Evolutionary conservation across 2,113 vertebrate species (phyloP).

Genomic region (Hypomesus transpacificus): DNA sequence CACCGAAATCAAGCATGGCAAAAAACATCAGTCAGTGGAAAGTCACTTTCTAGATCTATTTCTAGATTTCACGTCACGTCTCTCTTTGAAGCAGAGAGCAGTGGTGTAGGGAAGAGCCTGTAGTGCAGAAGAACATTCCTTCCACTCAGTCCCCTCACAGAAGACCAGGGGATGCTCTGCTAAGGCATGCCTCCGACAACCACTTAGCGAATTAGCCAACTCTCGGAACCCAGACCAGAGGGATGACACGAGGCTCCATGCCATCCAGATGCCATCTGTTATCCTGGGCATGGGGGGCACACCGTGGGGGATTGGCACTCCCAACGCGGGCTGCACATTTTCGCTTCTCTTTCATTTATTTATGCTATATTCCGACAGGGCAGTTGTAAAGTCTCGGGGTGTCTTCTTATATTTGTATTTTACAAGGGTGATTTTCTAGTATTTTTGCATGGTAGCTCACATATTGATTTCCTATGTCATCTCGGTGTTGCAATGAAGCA

Average conservation of each 20-base stretch:
- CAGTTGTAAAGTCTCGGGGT: too few relatives aligned
- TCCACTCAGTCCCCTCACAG: background rate
- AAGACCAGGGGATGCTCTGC: background rate
- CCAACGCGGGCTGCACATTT: background rate
- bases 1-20: too few relatives aligned
- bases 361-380: too few relatives aligned
- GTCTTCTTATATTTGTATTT: too few relatives aligned
- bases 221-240: background rate
- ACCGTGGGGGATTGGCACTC: background rate
- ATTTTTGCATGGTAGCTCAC: background rate
- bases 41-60: background rate
- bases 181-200: background rate
- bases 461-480: background rate
- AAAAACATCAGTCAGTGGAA: background rate
- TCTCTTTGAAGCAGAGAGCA: background rate
- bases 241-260: background rate
- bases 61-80: too few relatives aligned
- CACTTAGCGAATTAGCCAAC: conserved; percentile 2
- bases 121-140: background rate
- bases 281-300: background rate
- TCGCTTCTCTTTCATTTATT: too few relatives aligned
- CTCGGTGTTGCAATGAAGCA: background rate
- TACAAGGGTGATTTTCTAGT: background rate
- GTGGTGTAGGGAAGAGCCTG: background rate
- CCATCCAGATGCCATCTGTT: conserved; percentile 17